Evolutionary conservation across 2,797 vertebrate species (phyloP).

Genomic region (Sebastes oblongus): DNA sequence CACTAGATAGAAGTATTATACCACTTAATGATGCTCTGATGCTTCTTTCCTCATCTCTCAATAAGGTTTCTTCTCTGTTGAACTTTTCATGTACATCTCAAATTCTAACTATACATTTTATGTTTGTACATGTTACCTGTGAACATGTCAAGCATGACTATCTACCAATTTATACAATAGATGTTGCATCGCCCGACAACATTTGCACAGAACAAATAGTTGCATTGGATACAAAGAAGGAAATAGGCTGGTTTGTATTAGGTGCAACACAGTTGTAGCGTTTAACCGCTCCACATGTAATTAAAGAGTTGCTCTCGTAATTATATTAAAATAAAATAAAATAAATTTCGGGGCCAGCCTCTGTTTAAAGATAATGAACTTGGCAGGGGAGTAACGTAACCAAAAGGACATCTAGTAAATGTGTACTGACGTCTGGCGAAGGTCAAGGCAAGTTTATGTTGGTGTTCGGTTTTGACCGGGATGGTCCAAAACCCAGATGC

Average conservation of each 20-base stretch:
- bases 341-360: too few relatives aligned
- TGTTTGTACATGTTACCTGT: slow-evolving; percentile 84
- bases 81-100: background rate
- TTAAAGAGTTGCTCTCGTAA: too few relatives aligned
- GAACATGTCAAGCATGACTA: slow-evolving; percentile 83
- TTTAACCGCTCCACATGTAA: too few relatives aligned
- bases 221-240: slow-evolving; percentile 60
- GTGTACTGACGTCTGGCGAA: too few relatives aligned
- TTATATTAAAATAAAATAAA: too few relatives aligned
- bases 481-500: too few relatives aligned
- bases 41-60: background rate
- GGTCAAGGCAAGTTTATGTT: too few relatives aligned
- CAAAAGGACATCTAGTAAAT: too few relatives aligned
- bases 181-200: slow-evolving; percentile 63
- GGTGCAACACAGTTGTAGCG: slow-evolving; percentile 50
- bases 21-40: background rate
- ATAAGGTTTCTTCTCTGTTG: background rate
- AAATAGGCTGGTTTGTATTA: slow-evolving; percentile 52
- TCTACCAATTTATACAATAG: slow-evolving; percentile 76
- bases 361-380: too few relatives aligned
- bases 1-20: slow-evolving; percentile 40
- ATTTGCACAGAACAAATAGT: slow-evolving; percentile 67
- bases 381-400: too few relatives aligned
- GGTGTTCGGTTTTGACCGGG: too few relatives aligned
- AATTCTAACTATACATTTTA: slow-evolving; percentile 50